These are phyloP conservation scores for Idaea dimidiata DNA, from an alignment of 2,888 invertebrate species.

Conservation along the genomic window DNA sequence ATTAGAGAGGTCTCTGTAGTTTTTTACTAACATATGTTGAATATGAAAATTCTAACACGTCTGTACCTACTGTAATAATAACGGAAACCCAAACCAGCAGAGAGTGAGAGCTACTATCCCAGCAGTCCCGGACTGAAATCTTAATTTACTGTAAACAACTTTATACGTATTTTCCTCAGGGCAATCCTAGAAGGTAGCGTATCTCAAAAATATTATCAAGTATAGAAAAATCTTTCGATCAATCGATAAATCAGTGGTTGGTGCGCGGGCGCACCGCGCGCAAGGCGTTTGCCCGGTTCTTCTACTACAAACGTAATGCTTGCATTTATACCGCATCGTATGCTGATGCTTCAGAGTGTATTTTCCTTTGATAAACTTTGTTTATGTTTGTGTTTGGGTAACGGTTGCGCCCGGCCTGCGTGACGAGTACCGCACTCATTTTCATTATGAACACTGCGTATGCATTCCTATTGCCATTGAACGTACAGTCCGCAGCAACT, in stretches of 20 bases:
- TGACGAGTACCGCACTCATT: slow-evolving; percentile 57
- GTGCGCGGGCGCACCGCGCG: slow-evolving; percentile 25
- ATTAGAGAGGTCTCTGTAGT: background rate
- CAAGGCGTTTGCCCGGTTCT: slow-evolving; percentile 36
- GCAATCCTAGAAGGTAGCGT: background rate
- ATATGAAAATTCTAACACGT: background rate
- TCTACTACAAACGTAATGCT: slow-evolving; percentile 19
- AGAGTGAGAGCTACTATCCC: background rate
- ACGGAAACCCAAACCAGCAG: background rate
- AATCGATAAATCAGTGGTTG: slow-evolving; percentile 41
- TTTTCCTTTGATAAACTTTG: slow-evolving; percentile 31
- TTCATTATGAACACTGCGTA: slow-evolving; percentile 54
- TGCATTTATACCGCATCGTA: slow-evolving; percentile 31
- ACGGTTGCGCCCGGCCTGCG: slow-evolving; percentile 54
- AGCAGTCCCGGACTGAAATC: background rate
- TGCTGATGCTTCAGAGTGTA: slow-evolving; percentile 32
- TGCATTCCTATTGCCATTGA: slow-evolving; percentile 56
- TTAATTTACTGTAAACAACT: background rate
- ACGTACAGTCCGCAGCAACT: slow-evolving; percentile 18
- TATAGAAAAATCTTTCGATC: slow-evolving; percentile 29
- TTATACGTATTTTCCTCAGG: background rate
- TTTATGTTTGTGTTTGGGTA: slow-evolving; percentile 35
- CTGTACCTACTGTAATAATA: background rate
- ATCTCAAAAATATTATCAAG: background rate
- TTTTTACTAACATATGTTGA: background rate